Percentiles rank a stretch among this genome's conserved stretches.
phyloP scores from a whole-genome alignment of 2,888 invertebrate species.

The Nesidiocoris tenuis region DNA sequence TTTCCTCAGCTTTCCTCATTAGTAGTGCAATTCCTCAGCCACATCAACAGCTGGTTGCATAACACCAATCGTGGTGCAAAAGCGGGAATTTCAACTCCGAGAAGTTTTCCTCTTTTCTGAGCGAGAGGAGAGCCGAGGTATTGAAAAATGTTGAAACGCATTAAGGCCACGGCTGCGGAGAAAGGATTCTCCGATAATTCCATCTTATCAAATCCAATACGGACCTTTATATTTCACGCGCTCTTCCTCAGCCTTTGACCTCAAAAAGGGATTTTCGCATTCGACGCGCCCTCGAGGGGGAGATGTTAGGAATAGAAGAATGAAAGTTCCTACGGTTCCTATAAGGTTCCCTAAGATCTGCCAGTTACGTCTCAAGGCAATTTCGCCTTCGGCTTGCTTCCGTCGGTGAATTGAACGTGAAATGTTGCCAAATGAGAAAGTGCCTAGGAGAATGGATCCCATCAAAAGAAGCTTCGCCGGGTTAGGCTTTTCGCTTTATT shows the following conservation, averaged over 20 bases:
- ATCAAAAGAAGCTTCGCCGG: background rate
- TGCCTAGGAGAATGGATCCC: background rate
- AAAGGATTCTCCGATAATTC: slow-evolving; percentile 30
- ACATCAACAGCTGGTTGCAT: too few relatives aligned
- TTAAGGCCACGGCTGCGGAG: too few relatives aligned
- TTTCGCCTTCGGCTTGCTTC: background rate
- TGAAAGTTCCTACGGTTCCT: background rate
- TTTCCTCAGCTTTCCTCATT: too few relatives aligned
- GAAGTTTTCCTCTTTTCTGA: too few relatives aligned
- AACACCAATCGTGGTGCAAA: too few relatives aligned
- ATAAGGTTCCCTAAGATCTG: too few relatives aligned
- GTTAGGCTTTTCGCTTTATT: background rate
- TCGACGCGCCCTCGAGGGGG: background rate
- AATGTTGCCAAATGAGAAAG: slow-evolving; percentile 31
- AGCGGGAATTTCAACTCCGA: too few relatives aligned
- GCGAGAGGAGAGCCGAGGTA: too few relatives aligned
- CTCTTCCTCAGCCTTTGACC: slow-evolving; percentile 3
- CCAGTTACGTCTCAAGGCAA: background rate
- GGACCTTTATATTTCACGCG: slow-evolving; percentile 42
- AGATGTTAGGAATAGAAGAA: background rate
- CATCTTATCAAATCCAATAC: slow-evolving; percentile 41
- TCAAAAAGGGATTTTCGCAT: slow-evolving; percentile 28
- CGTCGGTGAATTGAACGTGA: slow-evolving; percentile 37
- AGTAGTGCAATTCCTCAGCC: too few relatives aligned
- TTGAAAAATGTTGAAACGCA: too few relatives aligned